Base-by-base conservation (phyloP, 2,113 vertebrate species). In the Pangasianodon gigas region DNA sequence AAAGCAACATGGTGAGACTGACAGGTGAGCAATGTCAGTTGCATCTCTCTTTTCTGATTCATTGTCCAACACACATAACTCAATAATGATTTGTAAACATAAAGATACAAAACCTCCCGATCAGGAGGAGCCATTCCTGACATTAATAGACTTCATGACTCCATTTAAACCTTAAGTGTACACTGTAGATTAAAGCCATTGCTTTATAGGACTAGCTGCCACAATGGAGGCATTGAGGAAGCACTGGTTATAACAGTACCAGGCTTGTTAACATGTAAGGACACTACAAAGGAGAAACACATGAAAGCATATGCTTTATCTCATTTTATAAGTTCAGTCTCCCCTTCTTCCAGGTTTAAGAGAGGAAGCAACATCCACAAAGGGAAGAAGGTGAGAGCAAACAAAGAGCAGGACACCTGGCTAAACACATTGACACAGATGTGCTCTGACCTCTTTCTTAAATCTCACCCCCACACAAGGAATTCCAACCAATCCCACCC, bases 261-360 rank as follows among this genome's bases (percentile, higher is more conserved):
- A 14, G 87, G 75, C 69, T 41, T 83, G 41, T 37, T 37, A 37
- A 80, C 24, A 41, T 86, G 83, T 86, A 86, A 89, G 89, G 87
- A 84, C 69, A 89, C 87, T 87, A 87, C 87, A 79, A 87, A 89
- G 84, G 21, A 60, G 83, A 87, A 79, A 83, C n/a, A 60, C 58
- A 46, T 9, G 16, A 46, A 46, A 51, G 75, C 75, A 29, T 79
- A 4, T 51, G 32, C 32, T 75, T 6, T 6, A 26, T 62, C 51
- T 0, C 29, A 32, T 32, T 32, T 69, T 14, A 69, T 29, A 32
- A n/a, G n/a, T 69, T 69, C 60, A 62, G 60, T 62, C 24, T 62
- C 24, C 24, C 24, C 24, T 62, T 29, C 60, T 62, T 29, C 8
- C 24, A 62, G 26, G 26, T 62, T 26, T 26, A 26, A 29, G 6